These are phyloP conservation scores for Crocodylus rhombifer DNA, from an alignment of 2,797 vertebrate species.

Conservation along the genomic window DNA sequence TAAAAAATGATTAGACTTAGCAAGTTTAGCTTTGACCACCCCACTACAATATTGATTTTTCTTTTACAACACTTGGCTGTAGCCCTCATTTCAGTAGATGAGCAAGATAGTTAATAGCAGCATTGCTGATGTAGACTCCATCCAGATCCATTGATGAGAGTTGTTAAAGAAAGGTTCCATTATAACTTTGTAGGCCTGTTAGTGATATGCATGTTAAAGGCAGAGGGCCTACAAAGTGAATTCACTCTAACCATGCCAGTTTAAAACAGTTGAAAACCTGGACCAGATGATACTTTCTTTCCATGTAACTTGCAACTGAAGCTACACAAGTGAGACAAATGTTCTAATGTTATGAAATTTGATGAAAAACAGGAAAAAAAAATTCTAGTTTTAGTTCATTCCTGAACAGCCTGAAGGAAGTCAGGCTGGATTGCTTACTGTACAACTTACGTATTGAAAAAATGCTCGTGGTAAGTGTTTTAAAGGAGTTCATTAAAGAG, in stretches of 20 bases:
- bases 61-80: not conserved
- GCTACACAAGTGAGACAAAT: not conserved
- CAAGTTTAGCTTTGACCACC: not conserved
- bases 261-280: not conserved
- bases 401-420: conserved; percentile 4
- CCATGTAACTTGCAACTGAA: not conserved
- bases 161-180: not conserved
- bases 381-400: not conserved
- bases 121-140: fast-evolving
- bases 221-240: not conserved
- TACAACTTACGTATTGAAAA: not conserved
- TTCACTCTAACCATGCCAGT: not conserved
- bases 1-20: not conserved
- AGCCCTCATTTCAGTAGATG: not conserved
- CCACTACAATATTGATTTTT: not conserved
- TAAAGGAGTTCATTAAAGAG: not conserved
- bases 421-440: not conserved
- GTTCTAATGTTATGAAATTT: conserved; percentile 6
- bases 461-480: not conserved
- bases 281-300: conserved; percentile 3
- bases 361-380: not conserved
- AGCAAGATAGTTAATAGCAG: not conserved
- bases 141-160: not conserved
- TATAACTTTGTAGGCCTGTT: not conserved
- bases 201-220: not conserved